Evolutionary conservation across 2,113 vertebrate genomes (phyloP).

Genomic region (Carassius gibelio): DNA sequence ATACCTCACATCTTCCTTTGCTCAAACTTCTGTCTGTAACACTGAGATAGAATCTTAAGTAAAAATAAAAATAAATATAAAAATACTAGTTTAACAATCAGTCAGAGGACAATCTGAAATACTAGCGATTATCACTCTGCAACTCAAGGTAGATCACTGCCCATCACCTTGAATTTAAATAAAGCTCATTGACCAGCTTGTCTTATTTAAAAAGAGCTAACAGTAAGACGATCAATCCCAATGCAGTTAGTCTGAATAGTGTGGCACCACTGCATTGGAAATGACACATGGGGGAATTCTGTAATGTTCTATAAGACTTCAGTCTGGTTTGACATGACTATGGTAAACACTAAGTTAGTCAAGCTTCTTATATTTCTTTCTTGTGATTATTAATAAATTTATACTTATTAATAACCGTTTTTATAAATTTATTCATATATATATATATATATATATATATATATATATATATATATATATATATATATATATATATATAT

Average conservation of each 20-base stretch:
- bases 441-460: too few species aligned
- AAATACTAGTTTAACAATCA: too few species aligned
- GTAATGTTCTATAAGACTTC: neutral
- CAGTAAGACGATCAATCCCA: neutral
- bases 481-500: neutral
- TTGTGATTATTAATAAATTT: neutral
- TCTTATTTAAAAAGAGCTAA: conserved; percentile 37
- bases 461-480: too few species aligned
- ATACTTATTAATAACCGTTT: too few species aligned
- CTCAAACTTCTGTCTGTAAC: neutral
- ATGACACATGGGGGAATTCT: neutral
- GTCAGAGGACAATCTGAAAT: too few species aligned
- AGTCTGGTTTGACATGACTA: neutral
- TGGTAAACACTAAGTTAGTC: too few species aligned
- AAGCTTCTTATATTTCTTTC: neutral
- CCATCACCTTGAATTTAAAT: conserved; percentile 30
- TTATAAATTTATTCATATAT: too few species aligned
- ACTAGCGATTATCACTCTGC: conserved; percentile 23
- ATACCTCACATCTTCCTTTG: neutral
- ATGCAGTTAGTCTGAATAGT: neutral
- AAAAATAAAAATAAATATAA: neutral
- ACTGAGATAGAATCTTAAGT: neutral
- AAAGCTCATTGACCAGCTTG: conserved; percentile 10
- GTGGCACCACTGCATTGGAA: neutral
- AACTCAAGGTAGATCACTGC: conserved; percentile 11